A percentile compares a stretch with the other conserved stretches of the same genome.
Evolutionary conservation across 2,888 invertebrate genomes (phyloP).

Genomic region (Vesta saturnalis): DNA sequence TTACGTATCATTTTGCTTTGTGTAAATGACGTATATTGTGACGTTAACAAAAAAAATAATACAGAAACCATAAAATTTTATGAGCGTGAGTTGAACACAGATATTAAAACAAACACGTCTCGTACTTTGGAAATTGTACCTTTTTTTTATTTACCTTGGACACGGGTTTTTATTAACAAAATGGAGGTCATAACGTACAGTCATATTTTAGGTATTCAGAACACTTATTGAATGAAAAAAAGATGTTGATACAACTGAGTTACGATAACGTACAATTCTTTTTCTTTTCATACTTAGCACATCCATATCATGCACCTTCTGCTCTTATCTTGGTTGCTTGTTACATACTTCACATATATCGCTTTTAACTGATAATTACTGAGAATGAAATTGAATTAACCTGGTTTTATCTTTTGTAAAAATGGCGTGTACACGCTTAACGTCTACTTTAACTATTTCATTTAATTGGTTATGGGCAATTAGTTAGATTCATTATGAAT

Average conservation of each 20-base stretch:
- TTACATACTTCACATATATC: no score
- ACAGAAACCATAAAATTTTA: no score
- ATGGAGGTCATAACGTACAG: neutral
- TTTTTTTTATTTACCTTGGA: neutral
- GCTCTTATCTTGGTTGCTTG: neutral
- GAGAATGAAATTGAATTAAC: neutral
- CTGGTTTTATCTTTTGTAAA: slow-evolving; percentile 1
- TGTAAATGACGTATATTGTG: no score
- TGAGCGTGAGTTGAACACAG: no score
- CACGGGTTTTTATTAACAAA: neutral
- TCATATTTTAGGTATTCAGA: neutral
- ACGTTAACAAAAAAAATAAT: no score
- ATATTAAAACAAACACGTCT: neutral
- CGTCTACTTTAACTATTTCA: no score
- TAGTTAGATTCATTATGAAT: neutral
- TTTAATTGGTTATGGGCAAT: slow-evolving; percentile 11
- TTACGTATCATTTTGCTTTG: no score
- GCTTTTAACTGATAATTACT: neutral
- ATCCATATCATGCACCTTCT: neutral
- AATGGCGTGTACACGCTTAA: neutral
- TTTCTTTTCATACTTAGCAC: no score
- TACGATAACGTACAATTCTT: neutral
- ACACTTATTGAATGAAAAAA: no score
- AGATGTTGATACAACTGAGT: slow-evolving; percentile 1
- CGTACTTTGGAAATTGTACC: slow-evolving; percentile 1